phyloP scores from a whole-genome alignment of 2,113 vertebrate genomes.

The Microtus montanus region DNA sequence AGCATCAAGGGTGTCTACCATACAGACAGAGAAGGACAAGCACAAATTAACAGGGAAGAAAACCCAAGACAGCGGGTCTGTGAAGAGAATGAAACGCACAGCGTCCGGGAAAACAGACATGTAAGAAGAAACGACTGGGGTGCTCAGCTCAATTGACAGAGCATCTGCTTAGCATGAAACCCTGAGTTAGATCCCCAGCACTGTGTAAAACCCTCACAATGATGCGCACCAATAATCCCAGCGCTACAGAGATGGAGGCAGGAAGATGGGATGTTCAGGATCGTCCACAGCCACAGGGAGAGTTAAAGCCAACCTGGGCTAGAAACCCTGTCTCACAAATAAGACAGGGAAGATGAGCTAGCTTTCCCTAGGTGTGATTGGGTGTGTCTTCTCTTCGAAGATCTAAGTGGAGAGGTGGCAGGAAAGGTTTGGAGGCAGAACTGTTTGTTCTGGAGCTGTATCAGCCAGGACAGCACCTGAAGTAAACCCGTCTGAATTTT shows the following conservation, averaged over 20 bases:
- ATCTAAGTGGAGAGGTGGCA: background rate
- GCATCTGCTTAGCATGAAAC: background rate
- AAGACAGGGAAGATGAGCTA: background rate
- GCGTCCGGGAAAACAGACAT: background rate
- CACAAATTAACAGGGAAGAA: background rate
- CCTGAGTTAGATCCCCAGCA: background rate
- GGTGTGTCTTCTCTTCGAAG: background rate
- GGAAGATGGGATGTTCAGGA: background rate
- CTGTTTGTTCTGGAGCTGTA: background rate
- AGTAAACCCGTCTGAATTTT: background rate
- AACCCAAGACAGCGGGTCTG: background rate
- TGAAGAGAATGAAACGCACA: background rate
- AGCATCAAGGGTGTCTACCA: background rate
- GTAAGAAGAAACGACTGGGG: background rate
- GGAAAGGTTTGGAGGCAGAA: background rate
- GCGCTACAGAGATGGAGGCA: background rate
- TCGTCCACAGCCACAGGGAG: background rate
- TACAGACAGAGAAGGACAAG: background rate
- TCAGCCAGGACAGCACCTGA: background rate
- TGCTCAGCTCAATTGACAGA: background rate
- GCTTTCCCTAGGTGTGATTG: background rate
- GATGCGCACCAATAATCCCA: background rate
- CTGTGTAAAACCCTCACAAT: background rate
- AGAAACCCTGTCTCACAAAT: background rate
- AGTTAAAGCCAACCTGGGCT: background rate